A percentile compares a stretch with the other conserved stretches of the same genome.
Evolutionary conservation across 2,888 invertebrate species (phyloP).

Genomic region (Aspidiotus rigidus): DNA sequence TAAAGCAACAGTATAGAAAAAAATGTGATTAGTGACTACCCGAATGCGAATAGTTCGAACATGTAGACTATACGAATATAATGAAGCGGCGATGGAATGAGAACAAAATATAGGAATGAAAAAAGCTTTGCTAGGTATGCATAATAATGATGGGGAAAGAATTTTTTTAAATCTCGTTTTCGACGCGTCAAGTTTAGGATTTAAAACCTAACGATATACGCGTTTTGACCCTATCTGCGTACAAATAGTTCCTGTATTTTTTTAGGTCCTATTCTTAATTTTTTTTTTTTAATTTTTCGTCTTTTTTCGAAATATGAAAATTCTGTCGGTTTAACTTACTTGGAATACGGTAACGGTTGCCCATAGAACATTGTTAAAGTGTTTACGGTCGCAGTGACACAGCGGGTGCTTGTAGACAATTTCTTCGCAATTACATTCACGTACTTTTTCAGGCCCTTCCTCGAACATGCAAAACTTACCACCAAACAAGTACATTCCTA

Average conservation of each 20-base stretch:
- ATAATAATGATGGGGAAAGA: background rate
- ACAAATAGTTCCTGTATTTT: too few species aligned
- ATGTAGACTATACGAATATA: background rate
- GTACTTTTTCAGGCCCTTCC: slow-evolving; percentile 54
- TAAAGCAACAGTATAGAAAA: background rate
- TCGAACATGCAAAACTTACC: slow-evolving; percentile 98
- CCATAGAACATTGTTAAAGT: slow-evolving; percentile 97
- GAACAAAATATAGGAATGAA: background rate
- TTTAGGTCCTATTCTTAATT: background rate
- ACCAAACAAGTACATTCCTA: slow-evolving; percentile 99
- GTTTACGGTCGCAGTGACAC: slow-evolving; percentile 95
- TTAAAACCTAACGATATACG: too few species aligned
- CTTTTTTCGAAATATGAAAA: background rate
- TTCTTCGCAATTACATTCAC: slow-evolving; percentile 88
- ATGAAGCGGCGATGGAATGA: background rate
- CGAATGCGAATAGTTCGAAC: background rate
- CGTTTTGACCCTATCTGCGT: too few species aligned
- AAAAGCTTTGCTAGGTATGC: background rate
- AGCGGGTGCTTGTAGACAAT: slow-evolving; percentile 77
- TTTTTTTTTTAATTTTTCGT: background rate
- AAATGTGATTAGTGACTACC: background rate
- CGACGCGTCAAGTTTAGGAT: too few species aligned
- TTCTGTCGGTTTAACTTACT: slow-evolving; percentile 54
- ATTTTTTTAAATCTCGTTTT: too few species aligned
- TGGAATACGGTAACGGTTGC: slow-evolving; percentile 95